phyloP scores from a whole-genome alignment of 30 jellyfish, hydroid and myxozoan species.

The Hydractinia symbiolongicarpus region DNA sequence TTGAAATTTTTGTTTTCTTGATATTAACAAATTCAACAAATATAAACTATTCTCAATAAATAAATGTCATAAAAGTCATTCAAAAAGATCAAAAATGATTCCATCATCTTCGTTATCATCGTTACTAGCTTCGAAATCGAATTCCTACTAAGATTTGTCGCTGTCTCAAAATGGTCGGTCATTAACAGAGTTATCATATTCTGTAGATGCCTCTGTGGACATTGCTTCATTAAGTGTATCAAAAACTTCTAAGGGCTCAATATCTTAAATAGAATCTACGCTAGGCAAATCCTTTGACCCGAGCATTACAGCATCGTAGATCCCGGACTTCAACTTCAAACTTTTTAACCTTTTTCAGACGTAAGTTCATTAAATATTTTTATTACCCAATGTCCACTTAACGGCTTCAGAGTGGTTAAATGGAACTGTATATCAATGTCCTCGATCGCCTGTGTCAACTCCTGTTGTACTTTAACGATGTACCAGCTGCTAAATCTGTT shows the following conservation, averaged over 20 bases:
- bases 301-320: conserved; percentile 20
- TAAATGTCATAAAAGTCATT: background rate
- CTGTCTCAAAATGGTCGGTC: background rate
- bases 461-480: background rate
- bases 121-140: background rate
- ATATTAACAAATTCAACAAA: no score
- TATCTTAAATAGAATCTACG: background rate
- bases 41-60: no score
- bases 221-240: background rate
- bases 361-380: background rate
- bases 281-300: conserved; percentile 13
- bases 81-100: background rate
- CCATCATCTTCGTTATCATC: background rate
- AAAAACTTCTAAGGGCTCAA: background rate
- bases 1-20: no score
- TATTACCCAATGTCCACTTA: background rate
- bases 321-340: conserved; percentile 9
- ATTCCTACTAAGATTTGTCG: background rate
- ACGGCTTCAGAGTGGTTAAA: background rate
- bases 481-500: conserved; percentile 5
- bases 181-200: background rate
- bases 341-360: background rate
- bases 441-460: background rate
- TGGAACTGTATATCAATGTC: background rate
- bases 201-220: background rate